phyloP scores from a whole-genome alignment of 2,113 vertebrate species.

The Vulpes ferrilata region DNA sequence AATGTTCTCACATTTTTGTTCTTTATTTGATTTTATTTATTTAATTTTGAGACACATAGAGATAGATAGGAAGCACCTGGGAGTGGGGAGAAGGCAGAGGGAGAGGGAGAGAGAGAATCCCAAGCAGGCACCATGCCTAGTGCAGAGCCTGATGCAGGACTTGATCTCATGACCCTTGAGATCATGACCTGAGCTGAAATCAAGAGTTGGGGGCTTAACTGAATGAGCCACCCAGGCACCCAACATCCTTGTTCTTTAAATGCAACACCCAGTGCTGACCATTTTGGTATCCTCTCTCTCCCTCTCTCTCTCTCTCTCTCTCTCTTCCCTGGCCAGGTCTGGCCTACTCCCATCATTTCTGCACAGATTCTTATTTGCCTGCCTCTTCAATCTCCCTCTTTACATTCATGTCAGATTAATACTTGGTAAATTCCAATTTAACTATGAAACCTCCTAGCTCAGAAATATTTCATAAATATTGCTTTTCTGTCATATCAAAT shows the following conservation, averaged over 20 bases:
- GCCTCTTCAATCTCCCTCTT: background rate
- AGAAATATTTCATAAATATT: background rate
- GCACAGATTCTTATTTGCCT: background rate
- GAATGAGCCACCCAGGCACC: background rate
- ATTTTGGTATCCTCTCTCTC: fast-evolving
- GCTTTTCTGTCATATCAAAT: background rate
- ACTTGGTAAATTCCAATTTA: background rate
- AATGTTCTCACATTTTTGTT: background rate
- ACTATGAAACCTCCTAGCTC: background rate
- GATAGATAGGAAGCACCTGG: background rate
- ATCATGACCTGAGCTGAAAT: background rate
- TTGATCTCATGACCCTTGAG: background rate
- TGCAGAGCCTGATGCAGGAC: background rate
- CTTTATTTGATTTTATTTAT: background rate
- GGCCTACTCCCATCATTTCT: fast-evolving
- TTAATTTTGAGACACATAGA: background rate
- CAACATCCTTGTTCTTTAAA: background rate
- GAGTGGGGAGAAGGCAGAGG: background rate
- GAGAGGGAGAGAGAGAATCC: background rate
- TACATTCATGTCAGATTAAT: background rate
- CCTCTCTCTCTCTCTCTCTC: fast-evolving
- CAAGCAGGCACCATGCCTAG: background rate
- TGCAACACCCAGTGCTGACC: background rate
- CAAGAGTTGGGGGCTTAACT: background rate
- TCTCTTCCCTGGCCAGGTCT: fast-evolving